phyloP scores from a whole-genome alignment of 2,113 vertebrate species.

The Hepsetus odoe region DNA sequence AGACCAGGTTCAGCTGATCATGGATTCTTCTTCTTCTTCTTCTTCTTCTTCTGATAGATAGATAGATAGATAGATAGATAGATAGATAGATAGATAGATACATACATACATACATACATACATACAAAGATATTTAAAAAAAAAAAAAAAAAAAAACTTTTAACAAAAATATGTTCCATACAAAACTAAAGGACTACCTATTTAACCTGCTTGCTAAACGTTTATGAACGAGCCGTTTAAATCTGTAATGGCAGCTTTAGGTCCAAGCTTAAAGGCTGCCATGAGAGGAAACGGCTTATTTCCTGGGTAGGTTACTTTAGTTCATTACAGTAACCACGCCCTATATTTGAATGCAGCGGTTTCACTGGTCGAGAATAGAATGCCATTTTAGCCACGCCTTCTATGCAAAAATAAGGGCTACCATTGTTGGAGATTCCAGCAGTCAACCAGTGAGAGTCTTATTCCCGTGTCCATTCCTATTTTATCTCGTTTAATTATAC shows the following conservation, averaged over 20 bases:
- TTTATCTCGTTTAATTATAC: neutral
- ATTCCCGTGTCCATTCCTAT: neutral
- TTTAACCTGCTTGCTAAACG: too few relatives aligned
- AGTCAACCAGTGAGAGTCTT: neutral
- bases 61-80: too few relatives aligned
- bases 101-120: too few relatives aligned
- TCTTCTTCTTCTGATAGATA: too few relatives aligned
- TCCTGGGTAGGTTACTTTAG: slow-evolving; percentile 51
- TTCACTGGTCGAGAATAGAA: neutral
- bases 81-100: too few relatives aligned
- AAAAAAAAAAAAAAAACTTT: too few relatives aligned
- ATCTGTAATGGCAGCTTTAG: neutral
- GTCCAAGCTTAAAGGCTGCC: neutral
- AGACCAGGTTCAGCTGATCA: too few relatives aligned
- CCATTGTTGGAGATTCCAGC: neutral
- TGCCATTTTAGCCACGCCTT: slow-evolving; percentile 31
- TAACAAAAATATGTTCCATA: too few relatives aligned
- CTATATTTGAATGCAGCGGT: neutral
- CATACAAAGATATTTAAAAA: too few relatives aligned
- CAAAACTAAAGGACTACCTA: too few relatives aligned
- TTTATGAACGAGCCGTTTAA: too few relatives aligned
- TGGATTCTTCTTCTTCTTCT: too few relatives aligned
- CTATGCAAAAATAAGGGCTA: neutral
- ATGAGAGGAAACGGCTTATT: neutral
- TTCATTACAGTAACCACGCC: slow-evolving; percentile 54